Conservation (phyloP, 2,888 invertebrate species). For the Melinaea menophilus region DNA sequence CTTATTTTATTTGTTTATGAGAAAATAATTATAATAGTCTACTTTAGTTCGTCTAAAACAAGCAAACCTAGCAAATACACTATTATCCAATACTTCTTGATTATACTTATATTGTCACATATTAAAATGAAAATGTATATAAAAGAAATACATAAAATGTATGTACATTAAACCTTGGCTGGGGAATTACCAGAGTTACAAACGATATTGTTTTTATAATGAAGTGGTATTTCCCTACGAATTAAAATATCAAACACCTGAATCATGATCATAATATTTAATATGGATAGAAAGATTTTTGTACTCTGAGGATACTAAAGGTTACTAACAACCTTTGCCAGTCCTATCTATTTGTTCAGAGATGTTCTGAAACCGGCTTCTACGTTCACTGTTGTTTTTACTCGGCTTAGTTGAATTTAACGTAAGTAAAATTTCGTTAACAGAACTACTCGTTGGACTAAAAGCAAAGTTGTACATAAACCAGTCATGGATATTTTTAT, state of each 20-base stretch:
- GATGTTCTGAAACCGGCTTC: conserved; percentile 34
- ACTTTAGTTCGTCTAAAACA: too few species aligned
- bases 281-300: not conserved
- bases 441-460: not conserved
- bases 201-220: conserved; percentile 2
- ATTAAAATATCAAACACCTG: conserved; percentile 5
- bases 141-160: too few species aligned
- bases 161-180: too few species aligned
- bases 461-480: not conserved
- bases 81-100: conserved; percentile 1
- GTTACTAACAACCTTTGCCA: not conserved
- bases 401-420: conserved; percentile 6
- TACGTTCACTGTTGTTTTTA: conserved; percentile 21
- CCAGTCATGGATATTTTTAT: too few species aligned
- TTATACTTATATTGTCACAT: not conserved
- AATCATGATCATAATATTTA: not conserved
- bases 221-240: not conserved
- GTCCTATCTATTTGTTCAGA: conserved; percentile 61
- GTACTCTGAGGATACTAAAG: not conserved
- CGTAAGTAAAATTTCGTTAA: conserved; percentile 1
- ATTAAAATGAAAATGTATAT: too few species aligned
- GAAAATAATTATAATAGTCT: too few species aligned
- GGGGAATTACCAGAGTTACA: not conserved
- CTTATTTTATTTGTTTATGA: too few species aligned
- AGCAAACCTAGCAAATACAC: not conserved